These are phyloP conservation scores for Pseudococcus jackbeardsleyi DNA, from an alignment of 2,888 invertebrate species.

Conservation along the genomic window DNA sequence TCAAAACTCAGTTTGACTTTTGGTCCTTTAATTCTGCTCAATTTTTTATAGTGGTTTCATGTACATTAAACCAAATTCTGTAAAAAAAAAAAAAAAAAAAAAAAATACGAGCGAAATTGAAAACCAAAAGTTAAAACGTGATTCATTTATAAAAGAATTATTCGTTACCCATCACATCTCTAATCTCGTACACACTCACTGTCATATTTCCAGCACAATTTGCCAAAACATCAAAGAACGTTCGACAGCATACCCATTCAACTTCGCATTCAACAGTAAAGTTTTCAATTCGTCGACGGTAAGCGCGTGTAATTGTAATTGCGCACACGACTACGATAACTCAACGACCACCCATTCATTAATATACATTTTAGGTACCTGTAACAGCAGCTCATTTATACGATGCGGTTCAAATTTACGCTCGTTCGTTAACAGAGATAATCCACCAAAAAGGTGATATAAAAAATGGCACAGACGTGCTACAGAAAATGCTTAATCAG, in stretches of 20 bases:
- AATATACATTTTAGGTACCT: conserved; percentile 75
- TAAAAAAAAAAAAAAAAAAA: no score
- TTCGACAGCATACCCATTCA: conserved; percentile 80
- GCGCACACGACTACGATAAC: not conserved
- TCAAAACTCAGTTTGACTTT: no score
- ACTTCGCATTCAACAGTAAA: conserved; percentile 82
- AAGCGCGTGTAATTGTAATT: conserved; percentile 69
- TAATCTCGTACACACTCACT: not conserved
- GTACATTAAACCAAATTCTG: no score
- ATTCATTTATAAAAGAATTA: no score
- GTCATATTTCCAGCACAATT: conserved; percentile 73
- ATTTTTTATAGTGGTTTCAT: no score
- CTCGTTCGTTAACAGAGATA: conserved; percentile 82
- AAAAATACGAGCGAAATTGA: no score
- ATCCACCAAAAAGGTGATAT: conserved; percentile 78
- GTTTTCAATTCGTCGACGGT: conserved; percentile 81
- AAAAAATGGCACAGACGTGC: conserved; percentile 82
- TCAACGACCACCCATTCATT: conserved; percentile 28
- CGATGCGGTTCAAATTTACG: conserved; percentile 90
- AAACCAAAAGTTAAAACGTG: no score
- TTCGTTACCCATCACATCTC: no score
- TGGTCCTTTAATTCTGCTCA: no score
- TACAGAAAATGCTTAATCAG: conserved; percentile 82
- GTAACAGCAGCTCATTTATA: conserved; percentile 88
- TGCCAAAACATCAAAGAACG: conserved; percentile 80